Conservation (phyloP, 1,140 invertebrate species). For the Oryctes rhinoceros region DNA sequence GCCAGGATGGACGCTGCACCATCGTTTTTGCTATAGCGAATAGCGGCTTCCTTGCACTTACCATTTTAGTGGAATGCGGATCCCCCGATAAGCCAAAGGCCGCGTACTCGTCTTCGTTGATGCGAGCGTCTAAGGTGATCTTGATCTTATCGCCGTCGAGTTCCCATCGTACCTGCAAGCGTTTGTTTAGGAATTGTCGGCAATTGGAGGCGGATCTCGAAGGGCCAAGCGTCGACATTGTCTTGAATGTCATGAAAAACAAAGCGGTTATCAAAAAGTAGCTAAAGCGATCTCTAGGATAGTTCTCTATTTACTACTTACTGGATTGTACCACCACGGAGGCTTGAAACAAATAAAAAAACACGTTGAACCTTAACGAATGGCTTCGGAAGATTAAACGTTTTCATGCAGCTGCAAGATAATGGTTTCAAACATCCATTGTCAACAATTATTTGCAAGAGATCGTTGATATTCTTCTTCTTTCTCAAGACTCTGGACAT, state of each 20-base stretch:
- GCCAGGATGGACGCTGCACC: no score
- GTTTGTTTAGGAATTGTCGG: conserved; percentile 79
- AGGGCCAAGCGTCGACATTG: conserved; percentile 72
- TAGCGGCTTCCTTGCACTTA: conserved; percentile 43
- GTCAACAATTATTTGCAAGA: background rate
- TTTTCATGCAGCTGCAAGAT: background rate
- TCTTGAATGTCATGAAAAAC: conserved; percentile 64
- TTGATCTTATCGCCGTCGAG: conserved; percentile 76
- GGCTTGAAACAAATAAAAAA: conserved; percentile 66
- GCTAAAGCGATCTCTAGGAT: background rate
- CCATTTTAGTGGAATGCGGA: conserved; percentile 74
- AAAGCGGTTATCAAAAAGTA: conserved; percentile 44
- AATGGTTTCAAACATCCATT: no score
- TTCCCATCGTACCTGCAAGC: conserved; percentile 84
- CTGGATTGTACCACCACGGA: conserved; percentile 89
- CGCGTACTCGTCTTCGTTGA: conserved; percentile 86
- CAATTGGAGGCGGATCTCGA: conserved; percentile 74
- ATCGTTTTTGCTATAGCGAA: no score
- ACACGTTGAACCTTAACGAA: background rate
- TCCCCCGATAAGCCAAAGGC: conserved; percentile 85
- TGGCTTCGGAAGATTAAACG: background rate
- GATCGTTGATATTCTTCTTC: no score
- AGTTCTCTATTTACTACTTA: conserved; percentile 66
- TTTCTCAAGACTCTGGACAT: no score
- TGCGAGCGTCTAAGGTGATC: conserved; percentile 78